phyloP scores from a whole-genome alignment of 2,888 invertebrate genomes.

The Cheilosia vulpina region DNA sequence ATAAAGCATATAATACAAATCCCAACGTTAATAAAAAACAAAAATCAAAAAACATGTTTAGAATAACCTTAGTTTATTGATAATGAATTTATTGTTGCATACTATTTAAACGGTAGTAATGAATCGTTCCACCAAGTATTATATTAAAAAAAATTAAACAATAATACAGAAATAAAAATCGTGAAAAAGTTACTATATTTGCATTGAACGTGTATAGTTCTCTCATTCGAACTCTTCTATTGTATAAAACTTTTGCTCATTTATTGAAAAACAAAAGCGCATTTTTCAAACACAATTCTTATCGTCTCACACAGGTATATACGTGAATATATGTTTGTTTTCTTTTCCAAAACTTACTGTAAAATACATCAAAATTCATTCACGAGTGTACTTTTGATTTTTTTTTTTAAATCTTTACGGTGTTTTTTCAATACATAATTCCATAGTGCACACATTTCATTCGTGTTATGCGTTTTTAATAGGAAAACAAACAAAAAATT shows the following conservation, averaged over 20 bases:
- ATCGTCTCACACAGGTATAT: slow-evolving; percentile 48
- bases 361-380: slow-evolving; percentile 13
- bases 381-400: slow-evolving; percentile 11
- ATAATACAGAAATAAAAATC: slow-evolving; percentile 34
- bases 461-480: slow-evolving; percentile 51
- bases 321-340: slow-evolving; percentile 9
- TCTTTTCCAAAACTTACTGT: slow-evolving; percentile 14
- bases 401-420: slow-evolving; percentile 14
- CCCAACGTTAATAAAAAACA: slow-evolving; percentile 67
- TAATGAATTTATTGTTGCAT: slow-evolving; percentile 72
- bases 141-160: slow-evolving; percentile 39
- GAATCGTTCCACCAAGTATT: slow-evolving; percentile 74
- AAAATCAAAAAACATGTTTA: slow-evolving; percentile 36
- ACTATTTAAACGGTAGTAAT: slow-evolving; percentile 65
- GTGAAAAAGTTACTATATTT: slow-evolving; percentile 70
- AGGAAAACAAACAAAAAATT: slow-evolving; percentile 8
- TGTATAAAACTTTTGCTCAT: slow-evolving; percentile 56
- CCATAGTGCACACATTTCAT: slow-evolving; percentile 52
- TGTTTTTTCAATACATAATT: slow-evolving; percentile 55
- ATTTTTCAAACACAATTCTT: slow-evolving; percentile 55
- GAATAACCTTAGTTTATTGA: slow-evolving; percentile 69
- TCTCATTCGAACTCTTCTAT: slow-evolving; percentile 46
- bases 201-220: slow-evolving; percentile 59
- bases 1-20: slow-evolving; percentile 52
- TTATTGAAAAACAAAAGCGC: slow-evolving; percentile 25